phyloP scores from a whole-genome alignment of 2,797 vertebrate species.

The Ciconia nigra region DNA sequence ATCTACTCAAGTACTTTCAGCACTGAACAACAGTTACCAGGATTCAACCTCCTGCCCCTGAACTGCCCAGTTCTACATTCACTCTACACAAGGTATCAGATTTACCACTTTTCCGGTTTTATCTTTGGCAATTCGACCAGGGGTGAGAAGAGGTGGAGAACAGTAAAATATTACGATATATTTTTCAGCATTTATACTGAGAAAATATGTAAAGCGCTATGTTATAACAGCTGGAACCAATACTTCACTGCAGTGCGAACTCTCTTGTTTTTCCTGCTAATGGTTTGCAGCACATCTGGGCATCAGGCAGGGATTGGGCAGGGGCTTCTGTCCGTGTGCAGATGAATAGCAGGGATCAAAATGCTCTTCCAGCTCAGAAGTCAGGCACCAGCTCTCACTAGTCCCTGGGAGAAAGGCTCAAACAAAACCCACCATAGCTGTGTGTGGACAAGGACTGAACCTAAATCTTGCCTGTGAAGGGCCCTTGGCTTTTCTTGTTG shows the following conservation, averaged over 20 bases:
- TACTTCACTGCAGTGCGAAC: not conserved
- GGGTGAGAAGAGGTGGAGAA: not conserved
- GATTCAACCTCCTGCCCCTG: not conserved
- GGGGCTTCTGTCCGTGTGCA: not conserved
- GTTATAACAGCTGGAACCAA: not conserved
- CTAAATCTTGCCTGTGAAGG: not conserved
- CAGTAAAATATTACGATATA: fast-evolving
- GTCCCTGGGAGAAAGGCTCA: not conserved
- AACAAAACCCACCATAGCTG: not conserved
- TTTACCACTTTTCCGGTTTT: not conserved
- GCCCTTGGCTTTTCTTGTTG: not conserved
- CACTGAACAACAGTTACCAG: fast-evolving
- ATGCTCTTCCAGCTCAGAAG: not conserved
- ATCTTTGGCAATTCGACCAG: not conserved
- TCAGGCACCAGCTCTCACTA: not conserved
- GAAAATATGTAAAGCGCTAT: not conserved
- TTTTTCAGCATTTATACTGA: not conserved
- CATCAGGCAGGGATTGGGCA: not conserved
- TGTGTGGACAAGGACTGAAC: not conserved
- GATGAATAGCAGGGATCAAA: not conserved
- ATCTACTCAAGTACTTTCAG: too few species aligned
- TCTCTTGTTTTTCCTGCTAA: not conserved
- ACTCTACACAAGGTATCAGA: fast-evolving
- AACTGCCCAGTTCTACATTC: not conserved
- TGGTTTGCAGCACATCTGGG: not conserved